These are phyloP conservation scores for Drosophila albomicans DNA, from an alignment of 1,140 invertebrate species.

Conservation along the genomic window DNA sequence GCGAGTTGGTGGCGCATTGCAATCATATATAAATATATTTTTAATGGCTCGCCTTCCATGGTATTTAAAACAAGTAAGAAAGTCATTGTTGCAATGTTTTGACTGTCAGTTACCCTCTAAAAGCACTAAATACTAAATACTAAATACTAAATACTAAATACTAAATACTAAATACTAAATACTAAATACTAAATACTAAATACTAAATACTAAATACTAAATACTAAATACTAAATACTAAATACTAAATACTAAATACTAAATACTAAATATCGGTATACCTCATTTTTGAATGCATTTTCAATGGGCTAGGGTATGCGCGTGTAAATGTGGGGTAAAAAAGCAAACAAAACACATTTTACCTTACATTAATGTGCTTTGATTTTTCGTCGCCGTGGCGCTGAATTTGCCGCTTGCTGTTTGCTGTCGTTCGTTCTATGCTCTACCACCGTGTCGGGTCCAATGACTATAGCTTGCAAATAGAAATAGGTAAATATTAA, in stretches of 20 bases:
- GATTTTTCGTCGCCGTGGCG: constrained; percentile 39
- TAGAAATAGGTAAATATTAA: neutral
- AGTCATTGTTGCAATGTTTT: neutral
- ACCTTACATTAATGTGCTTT: constrained; percentile 53
- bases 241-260: too few relatives aligned
- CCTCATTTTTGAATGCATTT: neutral
- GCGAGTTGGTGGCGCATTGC: constrained; percentile 63
- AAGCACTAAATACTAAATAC: neutral
- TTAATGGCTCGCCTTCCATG: constrained; percentile 50
- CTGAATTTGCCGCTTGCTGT: constrained; percentile 15
- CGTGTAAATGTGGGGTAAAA: constrained; percentile 7
- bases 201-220: too few relatives aligned
- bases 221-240: too few relatives aligned
- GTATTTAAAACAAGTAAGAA: constrained; percentile 34
- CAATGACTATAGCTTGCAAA: neutral
- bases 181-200: too few relatives aligned
- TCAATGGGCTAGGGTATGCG: constrained; percentile 5
- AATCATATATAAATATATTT: constrained; percentile 55
- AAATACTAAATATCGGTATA: neutral
- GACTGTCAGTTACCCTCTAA: neutral
- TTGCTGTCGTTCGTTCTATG: neutral
- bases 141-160: too few relatives aligned
- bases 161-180: too few relatives aligned
- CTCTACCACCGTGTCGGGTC: neutral
- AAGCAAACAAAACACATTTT: constrained; percentile 39